Base-by-base conservation (phyloP, 2,888 invertebrate species). In the Mellilla xanthometata region DNA sequence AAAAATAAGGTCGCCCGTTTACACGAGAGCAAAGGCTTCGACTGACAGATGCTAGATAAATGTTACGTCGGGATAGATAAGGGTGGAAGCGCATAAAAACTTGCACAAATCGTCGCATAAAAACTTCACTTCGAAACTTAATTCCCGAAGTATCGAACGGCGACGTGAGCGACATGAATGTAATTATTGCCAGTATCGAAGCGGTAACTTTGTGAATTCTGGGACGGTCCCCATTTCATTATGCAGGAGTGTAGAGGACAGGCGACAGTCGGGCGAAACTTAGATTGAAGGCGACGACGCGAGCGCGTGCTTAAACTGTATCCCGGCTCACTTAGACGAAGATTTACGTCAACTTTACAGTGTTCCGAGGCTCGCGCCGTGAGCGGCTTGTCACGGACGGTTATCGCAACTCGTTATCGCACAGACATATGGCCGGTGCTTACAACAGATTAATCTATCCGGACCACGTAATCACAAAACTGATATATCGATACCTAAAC, bases 11-110 rank as follows among this genome's bases (percentile, higher is more conserved):
- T 85, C 84, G 77, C 72, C 78, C 84, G 77, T 77, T 86, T 81
- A 83, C 80, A 85, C 76, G 78, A 83, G 81, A 81, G 84, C 78
- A 82, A 80, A 79, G 75, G 81, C 80, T 84, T 84, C 80, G 85
- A 85, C 81, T 85, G 86, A 86, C 86, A 85, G 81, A 86, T 84
- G 77, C 81, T 83, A 86, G 87, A 87, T 87, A 87, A 86, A 87
- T 86, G 83, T 82, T 79, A 84, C 82, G 76, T 73, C 81, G 71
- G 71, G 66, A 75, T 72, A 82, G 82, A 85, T 83, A 82, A 78
- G 79, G 78, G 71, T 65, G 65, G 62, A 71, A 71, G 53, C 72
- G 70, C 71, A 74, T 72, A 75, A 76, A 83, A 76, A 76, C 65
- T 59, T 66, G 64, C 65, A 57, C 60, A 60, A 64, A 68, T 62